Evolutionary conservation across 2,888 invertebrate species (phyloP), one percentile per base, ranked within the genome.

Genomic region (Caenorhabditis plicata): DNA sequence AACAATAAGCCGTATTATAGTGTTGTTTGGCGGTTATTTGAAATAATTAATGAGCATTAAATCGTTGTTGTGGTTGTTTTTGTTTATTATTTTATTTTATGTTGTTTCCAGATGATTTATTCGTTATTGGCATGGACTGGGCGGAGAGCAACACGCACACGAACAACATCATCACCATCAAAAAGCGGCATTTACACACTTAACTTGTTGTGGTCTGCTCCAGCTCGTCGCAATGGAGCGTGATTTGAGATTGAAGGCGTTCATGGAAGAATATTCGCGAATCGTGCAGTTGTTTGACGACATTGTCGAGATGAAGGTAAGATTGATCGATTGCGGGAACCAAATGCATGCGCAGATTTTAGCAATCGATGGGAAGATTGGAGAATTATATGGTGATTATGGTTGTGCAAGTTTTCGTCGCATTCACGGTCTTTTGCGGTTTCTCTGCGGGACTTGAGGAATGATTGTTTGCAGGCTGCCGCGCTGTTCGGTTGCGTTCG

Each of bases 341-440:
- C n/a, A n/a, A 27, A 36, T 27, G 25, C 5, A 20, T 25, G 32
- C 29, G 19, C 13, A 41, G 4, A 2, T 15, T 26, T 41, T 42
- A 58, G 60, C 63, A 69, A 19, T 60, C 64, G 15, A 69, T 69
- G 69, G 53, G 53, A 15, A 61, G 69, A 27, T 52, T 69, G 15
- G 69, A 69, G 35, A 64, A 60, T 33, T 69, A 69, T 42, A 69
- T 69, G 69, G 57, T 69, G 20, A 66, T 69, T 22, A 69, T 69
- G 69, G 69, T 69, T 9, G 55, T 61, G 33, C 69, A 69, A 44
- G 63, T 69, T n/a, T 52, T 60, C 11, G 60, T 47, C 4, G 66
- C 63, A 31, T 53, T 66, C 33, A 42, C 62, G 45, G 69, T 69
- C 25, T 15, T 36, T 36, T 7, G 8, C 19, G 15, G n/a, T 11